Percentiles rank a stretch among this genome's conserved stretches.
These are phyloP conservation scores for Percopsis omiscomaycus DNA, from an alignment of 2,797 vertebrate genomes.

Conservation along the genomic window DNA sequence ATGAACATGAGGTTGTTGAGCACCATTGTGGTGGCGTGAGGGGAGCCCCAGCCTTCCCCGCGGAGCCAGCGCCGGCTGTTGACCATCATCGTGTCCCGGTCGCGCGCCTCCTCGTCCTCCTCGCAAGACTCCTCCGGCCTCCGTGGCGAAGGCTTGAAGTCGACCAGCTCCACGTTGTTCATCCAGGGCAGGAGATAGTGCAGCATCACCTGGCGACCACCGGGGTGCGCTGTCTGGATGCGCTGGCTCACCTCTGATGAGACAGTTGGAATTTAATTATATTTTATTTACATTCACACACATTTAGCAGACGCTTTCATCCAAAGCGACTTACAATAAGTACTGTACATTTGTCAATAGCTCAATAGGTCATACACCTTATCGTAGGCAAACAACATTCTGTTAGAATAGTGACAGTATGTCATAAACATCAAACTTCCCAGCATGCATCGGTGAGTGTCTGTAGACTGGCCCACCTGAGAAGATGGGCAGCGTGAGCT, in stretches of 20 bases:
- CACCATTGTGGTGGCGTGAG: slow-evolving; percentile 95
- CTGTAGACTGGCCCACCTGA: slow-evolving; percentile 80
- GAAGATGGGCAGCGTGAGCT: slow-evolving; percentile 95
- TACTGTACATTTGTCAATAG: too few relatives aligned
- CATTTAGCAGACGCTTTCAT: not conserved
- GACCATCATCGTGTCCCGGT: slow-evolving; percentile 90
- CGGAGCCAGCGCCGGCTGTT: slow-evolving; percentile 94
- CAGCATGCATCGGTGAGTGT: not conserved
- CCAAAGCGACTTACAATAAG: not conserved
- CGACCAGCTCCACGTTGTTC: slow-evolving; percentile 98
- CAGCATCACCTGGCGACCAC: slow-evolving; percentile 96
- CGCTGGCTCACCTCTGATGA: slow-evolving; percentile 94
- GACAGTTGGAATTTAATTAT: not conserved
- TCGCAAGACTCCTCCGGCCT: slow-evolving; percentile 81
- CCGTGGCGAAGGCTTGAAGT: slow-evolving; percentile 84
- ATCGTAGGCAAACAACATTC: too few relatives aligned
- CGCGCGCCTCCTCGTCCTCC: slow-evolving; percentile 83
- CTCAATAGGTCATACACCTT: too few relatives aligned
- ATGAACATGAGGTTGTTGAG: slow-evolving; percentile 99
- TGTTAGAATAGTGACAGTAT: too few relatives aligned
- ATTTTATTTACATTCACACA: too few relatives aligned
- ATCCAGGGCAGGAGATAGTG: slow-evolving; percentile 98
- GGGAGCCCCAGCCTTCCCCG: slow-evolving; percentile 98
- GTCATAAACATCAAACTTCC: too few relatives aligned
- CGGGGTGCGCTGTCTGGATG: slow-evolving; percentile 95